These are phyloP conservation scores for Hirtodrosophila histrioides DNA, from an alignment of 2,888 invertebrate genomes.

Conservation along the genomic window DNA sequence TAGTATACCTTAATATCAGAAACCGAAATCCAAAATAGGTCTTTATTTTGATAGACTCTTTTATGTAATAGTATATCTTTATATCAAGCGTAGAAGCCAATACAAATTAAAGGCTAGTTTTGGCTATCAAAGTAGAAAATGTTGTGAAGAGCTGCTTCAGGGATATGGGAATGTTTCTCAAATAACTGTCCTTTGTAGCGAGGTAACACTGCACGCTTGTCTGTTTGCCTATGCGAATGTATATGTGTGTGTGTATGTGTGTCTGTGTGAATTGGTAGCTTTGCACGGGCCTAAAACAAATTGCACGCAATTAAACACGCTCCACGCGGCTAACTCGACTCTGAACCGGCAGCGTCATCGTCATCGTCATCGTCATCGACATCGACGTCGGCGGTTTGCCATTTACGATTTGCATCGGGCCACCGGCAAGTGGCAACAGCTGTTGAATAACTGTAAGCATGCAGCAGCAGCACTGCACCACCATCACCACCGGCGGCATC, in stretches of 20 bases:
- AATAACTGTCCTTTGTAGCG: neutral
- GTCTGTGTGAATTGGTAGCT: slow-evolving; percentile 55
- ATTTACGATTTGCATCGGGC: neutral
- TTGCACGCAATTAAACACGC: slow-evolving; percentile 77
- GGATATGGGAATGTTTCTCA: too few relatives aligned
- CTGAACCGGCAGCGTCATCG: slow-evolving; percentile 19
- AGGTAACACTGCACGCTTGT: slow-evolving; percentile 14
- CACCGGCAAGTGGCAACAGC: slow-evolving; percentile 29
- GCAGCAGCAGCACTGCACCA: slow-evolving; percentile 3
- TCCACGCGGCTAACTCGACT: slow-evolving; percentile 34
- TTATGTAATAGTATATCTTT: too few relatives aligned
- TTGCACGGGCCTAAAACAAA: slow-evolving; percentile 66
- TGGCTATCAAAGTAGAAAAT: too few relatives aligned
- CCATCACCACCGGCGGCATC: neutral
- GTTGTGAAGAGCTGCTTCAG: too few relatives aligned
- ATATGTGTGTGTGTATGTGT: slow-evolving; percentile 13
- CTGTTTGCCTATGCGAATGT: neutral
- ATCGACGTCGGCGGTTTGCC: neutral
- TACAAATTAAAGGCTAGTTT: too few relatives aligned
- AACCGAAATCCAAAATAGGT: too few relatives aligned
- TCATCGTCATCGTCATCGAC: slow-evolving; percentile 6
- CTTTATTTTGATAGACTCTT: too few relatives aligned
- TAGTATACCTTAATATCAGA: too few relatives aligned
- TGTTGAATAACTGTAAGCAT: slow-evolving; percentile 34
- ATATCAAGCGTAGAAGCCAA: too few relatives aligned